phyloP scores from a whole-genome alignment of 2,888 invertebrate genomes.

The Muschampia plurimacula region DNA sequence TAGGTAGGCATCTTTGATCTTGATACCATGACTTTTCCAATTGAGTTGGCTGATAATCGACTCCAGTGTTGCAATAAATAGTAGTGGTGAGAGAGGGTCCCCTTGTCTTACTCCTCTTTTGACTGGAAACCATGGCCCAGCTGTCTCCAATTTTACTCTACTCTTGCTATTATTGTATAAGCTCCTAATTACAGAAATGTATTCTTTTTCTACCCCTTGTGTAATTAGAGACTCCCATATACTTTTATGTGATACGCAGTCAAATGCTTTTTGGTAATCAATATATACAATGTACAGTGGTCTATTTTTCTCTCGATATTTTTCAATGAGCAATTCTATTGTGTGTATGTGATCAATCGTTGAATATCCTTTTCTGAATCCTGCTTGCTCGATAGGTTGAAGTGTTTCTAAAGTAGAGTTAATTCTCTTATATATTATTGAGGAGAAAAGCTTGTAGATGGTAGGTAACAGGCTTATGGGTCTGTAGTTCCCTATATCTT shows the following conservation, averaged over 20 bases:
- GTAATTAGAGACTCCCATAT: neutral
- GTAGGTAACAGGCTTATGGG: neutral
- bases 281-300: neutral
- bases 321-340: neutral
- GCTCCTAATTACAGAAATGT: neutral
- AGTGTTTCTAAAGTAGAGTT: neutral
- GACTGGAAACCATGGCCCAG: neutral
- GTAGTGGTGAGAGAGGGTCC: neutral
- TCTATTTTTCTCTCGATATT: neutral
- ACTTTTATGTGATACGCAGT: neutral
- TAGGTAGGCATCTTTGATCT: neutral
- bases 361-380: neutral
- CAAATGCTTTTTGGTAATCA: neutral
- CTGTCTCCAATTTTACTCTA: neutral
- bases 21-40: neutral
- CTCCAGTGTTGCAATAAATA: slow-evolving; percentile 2
- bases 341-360: neutral
- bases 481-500: neutral
- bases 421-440: neutral
- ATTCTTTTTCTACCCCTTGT: neutral
- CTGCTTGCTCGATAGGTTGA: neutral
- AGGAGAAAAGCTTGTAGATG: neutral
- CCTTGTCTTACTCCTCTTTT: slow-evolving; percentile 1
- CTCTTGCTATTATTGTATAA: neutral
- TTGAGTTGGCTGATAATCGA: neutral